Percentiles rank a stretch among this genome's conserved stretches.
phyloP scores from a whole-genome alignment of 2,888 invertebrate genomes.

The Pseudococcus jackbeardsleyi region DNA sequence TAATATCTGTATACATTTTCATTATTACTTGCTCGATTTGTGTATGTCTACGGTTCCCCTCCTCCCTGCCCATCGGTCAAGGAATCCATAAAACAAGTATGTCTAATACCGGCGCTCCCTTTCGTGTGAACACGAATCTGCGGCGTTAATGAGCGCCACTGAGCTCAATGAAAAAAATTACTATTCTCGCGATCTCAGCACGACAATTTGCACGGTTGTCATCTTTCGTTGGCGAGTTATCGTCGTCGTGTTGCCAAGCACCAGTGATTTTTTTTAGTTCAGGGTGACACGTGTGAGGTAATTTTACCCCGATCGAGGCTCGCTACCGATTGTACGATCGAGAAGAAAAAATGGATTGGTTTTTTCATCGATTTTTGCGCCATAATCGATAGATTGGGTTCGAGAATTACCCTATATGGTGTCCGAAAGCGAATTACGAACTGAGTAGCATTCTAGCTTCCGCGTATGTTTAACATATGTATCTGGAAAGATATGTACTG shows the following conservation, averaged over 20 bases:
- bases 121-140: not conserved
- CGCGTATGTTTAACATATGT: not conserved
- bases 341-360: not conserved
- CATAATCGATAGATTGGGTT: not conserved
- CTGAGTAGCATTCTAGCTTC: not conserved
- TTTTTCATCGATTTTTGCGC: not conserved
- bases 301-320: slow-evolving; percentile 1
- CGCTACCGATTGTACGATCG: not conserved
- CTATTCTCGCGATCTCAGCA: not conserved
- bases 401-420: slow-evolving; percentile 11
- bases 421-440: not conserved
- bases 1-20: not conserved
- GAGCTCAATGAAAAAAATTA: not conserved
- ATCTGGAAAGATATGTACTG: too few species aligned
- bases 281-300: slow-evolving; percentile 6
- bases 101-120: not conserved
- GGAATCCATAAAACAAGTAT: not conserved
- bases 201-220: slow-evolving; percentile 22
- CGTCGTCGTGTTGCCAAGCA: not conserved
- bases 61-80: not conserved
- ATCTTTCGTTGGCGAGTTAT: slow-evolving; percentile 9
- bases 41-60: not conserved
- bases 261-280: not conserved
- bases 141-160: slow-evolving; percentile 12
- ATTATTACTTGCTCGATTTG: not conserved